Percentiles rank a stretch among this genome's conserved stretches.
Evolutionary conservation across 1,140 invertebrate genomes (phyloP).

Genomic region (Limonius californicus): DNA sequence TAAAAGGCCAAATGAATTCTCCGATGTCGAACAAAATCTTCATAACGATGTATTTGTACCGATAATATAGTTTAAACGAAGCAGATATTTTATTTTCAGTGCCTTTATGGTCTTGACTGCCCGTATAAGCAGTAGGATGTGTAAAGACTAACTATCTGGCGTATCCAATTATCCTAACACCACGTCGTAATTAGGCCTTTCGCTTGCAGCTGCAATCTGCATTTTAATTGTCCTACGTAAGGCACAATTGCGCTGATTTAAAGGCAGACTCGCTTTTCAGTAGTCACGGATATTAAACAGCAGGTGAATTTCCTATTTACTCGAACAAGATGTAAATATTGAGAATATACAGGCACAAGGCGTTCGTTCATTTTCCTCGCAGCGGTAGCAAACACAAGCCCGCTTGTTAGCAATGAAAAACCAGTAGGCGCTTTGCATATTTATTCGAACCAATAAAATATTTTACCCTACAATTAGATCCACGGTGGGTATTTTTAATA

Average conservation of each 20-base stretch:
- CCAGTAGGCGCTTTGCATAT: not conserved
- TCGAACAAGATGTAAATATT: not conserved
- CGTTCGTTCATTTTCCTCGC: not conserved
- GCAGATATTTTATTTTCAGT: too few species aligned
- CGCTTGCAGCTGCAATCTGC: not conserved
- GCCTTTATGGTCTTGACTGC: too few species aligned
- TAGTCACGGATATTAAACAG: constrained; percentile 6
- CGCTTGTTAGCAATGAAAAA: not conserved
- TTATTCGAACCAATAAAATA: not conserved
- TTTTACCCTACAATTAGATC: too few species aligned
- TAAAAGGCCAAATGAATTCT: too few species aligned
- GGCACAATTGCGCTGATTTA: not conserved
- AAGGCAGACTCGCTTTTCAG: not conserved
- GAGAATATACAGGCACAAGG: not conserved
- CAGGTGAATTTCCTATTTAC: constrained; percentile 5
- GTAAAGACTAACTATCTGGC: too few species aligned
- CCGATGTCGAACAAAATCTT: too few species aligned
- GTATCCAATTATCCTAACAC: too few species aligned
- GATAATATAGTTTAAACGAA: too few species aligned
- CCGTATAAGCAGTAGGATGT: too few species aligned
- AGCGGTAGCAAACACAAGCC: not conserved
- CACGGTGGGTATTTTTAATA: too few species aligned
- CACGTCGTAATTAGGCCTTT: too few species aligned
- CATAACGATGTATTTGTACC: too few species aligned
- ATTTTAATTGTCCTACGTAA: not conserved